Evolutionary conservation across 2,113 vertebrate genomes (phyloP).

Genomic region (Nyctereutes procyonoides): DNA sequence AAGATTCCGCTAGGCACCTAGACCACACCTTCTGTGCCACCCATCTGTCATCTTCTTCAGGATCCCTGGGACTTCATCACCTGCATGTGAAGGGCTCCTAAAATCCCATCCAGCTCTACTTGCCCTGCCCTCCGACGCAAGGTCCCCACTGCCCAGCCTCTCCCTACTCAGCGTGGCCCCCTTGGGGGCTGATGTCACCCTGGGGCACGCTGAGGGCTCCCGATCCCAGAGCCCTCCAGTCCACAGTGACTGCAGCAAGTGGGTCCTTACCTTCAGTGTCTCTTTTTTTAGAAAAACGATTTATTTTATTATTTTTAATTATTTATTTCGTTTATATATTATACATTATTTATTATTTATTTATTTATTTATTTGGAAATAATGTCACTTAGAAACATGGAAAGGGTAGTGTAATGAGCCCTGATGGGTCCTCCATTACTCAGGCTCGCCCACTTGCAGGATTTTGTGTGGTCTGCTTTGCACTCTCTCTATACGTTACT

Average conservation of each 20-base stretch:
- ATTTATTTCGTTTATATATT: no score
- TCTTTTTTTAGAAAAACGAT: background rate
- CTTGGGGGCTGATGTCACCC: background rate
- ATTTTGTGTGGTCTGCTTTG: no score
- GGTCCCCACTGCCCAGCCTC: background rate
- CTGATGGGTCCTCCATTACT: fast-evolving
- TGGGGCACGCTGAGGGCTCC: fast-evolving
- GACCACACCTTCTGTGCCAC: no score
- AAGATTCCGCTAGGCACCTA: no score
- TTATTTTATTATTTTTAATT: background rate
- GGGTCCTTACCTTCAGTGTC: background rate
- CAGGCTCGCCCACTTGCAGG: fast-evolving
- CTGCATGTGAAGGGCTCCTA: fast-evolving
- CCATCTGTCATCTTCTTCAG: background rate
- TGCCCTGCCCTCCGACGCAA: fast-evolving
- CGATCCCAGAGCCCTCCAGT: fast-evolving
- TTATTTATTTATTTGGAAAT: background rate
- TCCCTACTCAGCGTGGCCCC: fast-evolving
- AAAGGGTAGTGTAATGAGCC: background rate
- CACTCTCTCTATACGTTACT: fast-evolving
- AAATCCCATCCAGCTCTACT: background rate
- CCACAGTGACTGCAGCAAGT: fast-evolving
- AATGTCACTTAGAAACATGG: background rate
- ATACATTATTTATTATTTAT: no score
- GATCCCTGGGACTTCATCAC: background rate